These are phyloP conservation scores for Rhabdophis nuchalis DNA, from an alignment of 2,797 vertebrate species.

Conservation along the genomic window DNA sequence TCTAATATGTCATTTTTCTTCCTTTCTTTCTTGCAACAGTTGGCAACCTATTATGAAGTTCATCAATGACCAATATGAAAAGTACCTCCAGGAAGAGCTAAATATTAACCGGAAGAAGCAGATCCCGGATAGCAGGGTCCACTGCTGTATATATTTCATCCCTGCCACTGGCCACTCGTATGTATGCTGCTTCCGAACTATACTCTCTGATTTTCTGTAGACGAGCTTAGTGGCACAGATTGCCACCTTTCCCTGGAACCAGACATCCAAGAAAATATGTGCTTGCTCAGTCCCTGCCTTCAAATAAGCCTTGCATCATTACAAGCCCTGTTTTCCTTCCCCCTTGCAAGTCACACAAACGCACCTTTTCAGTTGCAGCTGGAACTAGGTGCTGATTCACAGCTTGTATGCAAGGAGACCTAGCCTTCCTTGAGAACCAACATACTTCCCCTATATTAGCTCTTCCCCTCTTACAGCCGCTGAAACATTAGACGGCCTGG, in stretches of 20 bases:
- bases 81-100: constrained; percentile 94
- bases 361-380: neutral
- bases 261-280: neutral
- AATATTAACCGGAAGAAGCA: constrained; percentile 93
- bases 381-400: neutral
- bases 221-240: neutral
- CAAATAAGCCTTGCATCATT: neutral
- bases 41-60: constrained; percentile 99
- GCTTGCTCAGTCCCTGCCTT: neutral
- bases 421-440: neutral
- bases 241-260: neutral
- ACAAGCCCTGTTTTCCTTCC: neutral
- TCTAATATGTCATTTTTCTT: neutral
- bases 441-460: neutral
- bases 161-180: constrained; percentile 96
- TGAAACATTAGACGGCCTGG: constrained; percentile 4
- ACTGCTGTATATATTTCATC: constrained; percentile 99
- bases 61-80: constrained; percentile 97
- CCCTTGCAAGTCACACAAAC: neutral
- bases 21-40: constrained; percentile 62
- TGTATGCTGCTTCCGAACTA: constrained; percentile 43
- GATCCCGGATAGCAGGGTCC: constrained; percentile 92
- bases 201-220: neutral
- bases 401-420: neutral
- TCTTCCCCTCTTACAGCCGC: neutral